Evolutionary conservation across 2,113 vertebrate genomes (phyloP).

Genomic region (Neogobius melanostomus): DNA sequence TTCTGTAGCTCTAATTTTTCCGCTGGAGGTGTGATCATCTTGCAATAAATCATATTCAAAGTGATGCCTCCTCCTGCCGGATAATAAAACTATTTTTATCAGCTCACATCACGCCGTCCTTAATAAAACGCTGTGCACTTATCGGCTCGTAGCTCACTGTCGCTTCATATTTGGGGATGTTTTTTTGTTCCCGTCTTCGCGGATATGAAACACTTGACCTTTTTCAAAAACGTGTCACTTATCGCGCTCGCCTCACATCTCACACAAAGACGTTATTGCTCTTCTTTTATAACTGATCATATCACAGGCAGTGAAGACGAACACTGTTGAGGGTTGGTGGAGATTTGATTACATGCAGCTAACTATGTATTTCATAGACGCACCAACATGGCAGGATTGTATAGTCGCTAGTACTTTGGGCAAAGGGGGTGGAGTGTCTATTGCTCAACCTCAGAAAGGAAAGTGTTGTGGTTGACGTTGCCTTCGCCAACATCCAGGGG

Average conservation of each 20-base stretch:
- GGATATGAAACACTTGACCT: slow-evolving; percentile 15
- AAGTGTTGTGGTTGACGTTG: too few species aligned
- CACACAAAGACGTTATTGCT: slow-evolving; percentile 1
- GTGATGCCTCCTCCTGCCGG: not conserved
- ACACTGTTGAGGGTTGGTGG: not conserved
- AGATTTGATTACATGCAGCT: not conserved
- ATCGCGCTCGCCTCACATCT: slow-evolving; percentile 8
- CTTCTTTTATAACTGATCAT: slow-evolving; percentile 2
- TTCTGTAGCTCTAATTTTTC: too few species aligned
- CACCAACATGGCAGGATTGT: too few species aligned
- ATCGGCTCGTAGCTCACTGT: slow-evolving; percentile 7
- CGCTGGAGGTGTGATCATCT: not conserved
- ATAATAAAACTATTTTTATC: slow-evolving; percentile 14
- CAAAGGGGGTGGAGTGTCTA: too few species aligned
- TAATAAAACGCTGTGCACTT: slow-evolving; percentile 23
- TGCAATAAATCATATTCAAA: slow-evolving; percentile 15
- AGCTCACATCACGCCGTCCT: slow-evolving; percentile 12
- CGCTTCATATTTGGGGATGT: not conserved
- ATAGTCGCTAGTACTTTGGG: too few species aligned
- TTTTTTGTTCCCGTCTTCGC: not conserved
- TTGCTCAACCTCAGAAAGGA: too few species aligned
- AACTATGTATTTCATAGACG: not conserved
- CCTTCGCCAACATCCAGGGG: too few species aligned
- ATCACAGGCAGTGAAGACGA: not conserved
- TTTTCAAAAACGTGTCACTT: not conserved